phyloP scores from a whole-genome alignment of 2,888 invertebrate species.

The Habroteleia sp. region DNA sequence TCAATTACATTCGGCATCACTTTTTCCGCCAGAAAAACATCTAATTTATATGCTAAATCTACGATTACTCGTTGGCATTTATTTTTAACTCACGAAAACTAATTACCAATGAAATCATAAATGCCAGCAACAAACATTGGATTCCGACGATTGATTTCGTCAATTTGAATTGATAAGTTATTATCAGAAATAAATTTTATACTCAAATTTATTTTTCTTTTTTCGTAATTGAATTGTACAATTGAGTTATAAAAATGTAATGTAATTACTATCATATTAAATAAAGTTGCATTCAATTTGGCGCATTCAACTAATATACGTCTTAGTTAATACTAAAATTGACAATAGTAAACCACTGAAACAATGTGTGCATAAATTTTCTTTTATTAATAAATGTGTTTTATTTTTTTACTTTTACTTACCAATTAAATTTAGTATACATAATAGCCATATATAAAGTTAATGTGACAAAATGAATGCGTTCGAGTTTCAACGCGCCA shows the following conservation, averaged over 20 bases:
- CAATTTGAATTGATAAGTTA: too few species aligned
- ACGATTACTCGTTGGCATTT: neutral
- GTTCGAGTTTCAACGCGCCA: slow-evolving; percentile 22
- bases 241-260: too few species aligned
- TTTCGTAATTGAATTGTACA: too few species aligned
- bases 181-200: too few species aligned
- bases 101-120: too few species aligned
- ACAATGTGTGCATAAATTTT: slow-evolving; percentile 31
- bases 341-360: slow-evolving; percentile 6
- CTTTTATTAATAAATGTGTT: slow-evolving; percentile 38
- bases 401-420: slow-evolving; percentile 3
- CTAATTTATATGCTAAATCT: slow-evolving; percentile 19
- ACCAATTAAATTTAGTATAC: slow-evolving; percentile 1
- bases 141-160: too few species aligned
- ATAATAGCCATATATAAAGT: slow-evolving; percentile 27
- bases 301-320: too few species aligned
- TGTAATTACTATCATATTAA: too few species aligned
- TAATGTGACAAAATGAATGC: slow-evolving; percentile 51
- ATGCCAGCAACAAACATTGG: too few species aligned
- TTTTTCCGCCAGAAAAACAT: slow-evolving; percentile 2
- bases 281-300: too few species aligned
- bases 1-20: slow-evolving; percentile 10
- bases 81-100: neutral
- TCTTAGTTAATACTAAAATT: slow-evolving; percentile 6
- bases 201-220: too few species aligned